These are phyloP conservation scores for Cossypha caffra DNA, from an alignment of 2,797 vertebrate genomes.

Conservation along the genomic window DNA sequence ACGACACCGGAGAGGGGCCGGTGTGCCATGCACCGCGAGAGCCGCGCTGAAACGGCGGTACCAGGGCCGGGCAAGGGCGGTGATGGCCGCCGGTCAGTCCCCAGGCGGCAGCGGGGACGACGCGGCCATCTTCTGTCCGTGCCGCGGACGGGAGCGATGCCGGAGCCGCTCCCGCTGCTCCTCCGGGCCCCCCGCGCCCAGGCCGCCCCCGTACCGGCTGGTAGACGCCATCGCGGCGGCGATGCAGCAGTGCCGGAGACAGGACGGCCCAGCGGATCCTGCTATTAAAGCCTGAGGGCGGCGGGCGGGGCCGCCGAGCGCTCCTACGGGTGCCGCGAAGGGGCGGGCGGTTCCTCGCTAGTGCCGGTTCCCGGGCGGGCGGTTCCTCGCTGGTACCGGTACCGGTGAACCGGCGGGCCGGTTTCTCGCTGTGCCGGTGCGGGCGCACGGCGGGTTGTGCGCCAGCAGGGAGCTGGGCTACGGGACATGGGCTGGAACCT, in stretches of 20 bases:
- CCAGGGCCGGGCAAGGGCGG: not conserved
- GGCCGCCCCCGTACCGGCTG: constrained; percentile 63
- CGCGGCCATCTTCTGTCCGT: not conserved
- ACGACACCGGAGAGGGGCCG: not conserved
- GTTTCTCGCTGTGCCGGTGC: too few species aligned
- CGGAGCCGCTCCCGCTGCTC: not conserved
- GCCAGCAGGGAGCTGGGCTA: accelerated
- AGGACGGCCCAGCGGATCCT: accelerated
- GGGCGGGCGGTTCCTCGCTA: not conserved
- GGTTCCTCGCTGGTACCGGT: too few species aligned
- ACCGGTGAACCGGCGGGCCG: too few species aligned
- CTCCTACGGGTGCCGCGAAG: not conserved
- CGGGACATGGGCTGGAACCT: accelerated
- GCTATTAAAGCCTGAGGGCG: not conserved
- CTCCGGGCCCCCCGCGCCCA: not conserved
- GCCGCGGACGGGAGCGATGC: not conserved
- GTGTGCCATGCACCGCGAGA: not conserved
- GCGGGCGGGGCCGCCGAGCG: not conserved
- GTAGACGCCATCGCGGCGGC: constrained; percentile 61
- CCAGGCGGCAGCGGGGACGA: too few species aligned
- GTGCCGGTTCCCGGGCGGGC: too few species aligned
- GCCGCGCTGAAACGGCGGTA: not conserved
- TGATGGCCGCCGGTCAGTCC: not conserved
- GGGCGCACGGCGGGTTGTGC: not conserved
- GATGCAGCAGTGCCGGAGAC: accelerated